Percentiles rank a stretch among this genome's conserved stretches.
Conservation (phyloP, 2,888 invertebrate species). For the Lingula anatina region DNA sequence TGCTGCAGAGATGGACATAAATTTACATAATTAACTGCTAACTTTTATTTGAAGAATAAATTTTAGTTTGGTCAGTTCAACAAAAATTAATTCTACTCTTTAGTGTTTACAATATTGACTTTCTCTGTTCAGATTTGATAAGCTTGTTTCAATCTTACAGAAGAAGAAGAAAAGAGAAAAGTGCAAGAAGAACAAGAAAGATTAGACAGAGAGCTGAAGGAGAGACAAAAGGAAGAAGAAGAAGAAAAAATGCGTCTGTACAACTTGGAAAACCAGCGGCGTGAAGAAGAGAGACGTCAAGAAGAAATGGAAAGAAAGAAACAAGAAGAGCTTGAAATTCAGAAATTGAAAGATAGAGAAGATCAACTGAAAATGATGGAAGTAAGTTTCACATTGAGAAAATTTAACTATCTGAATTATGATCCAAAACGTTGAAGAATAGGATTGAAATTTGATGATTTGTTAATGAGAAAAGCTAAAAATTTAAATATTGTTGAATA, state of each 20-base stretch:
- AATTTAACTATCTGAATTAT: too few species aligned
- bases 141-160: not conserved
- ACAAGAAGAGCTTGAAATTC: not conserved
- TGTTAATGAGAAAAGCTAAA: too few species aligned
- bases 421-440: too few species aligned
- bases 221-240: slow-evolving; percentile 26
- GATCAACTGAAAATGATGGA: slow-evolving; percentile 22
- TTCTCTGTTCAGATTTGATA: not conserved
- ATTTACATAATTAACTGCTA: too few species aligned
- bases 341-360: slow-evolving; percentile 16
- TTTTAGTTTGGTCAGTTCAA: too few species aligned
- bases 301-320: slow-evolving; percentile 9
- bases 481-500: too few species aligned
- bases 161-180: not conserved
- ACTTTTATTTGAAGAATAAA: too few species aligned
- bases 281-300: slow-evolving; percentile 18
- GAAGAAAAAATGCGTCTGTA: too few species aligned
- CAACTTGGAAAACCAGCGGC: slow-evolving; percentile 17
- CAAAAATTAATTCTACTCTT: too few species aligned
- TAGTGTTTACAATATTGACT: too few species aligned
- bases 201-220: slow-evolving; percentile 21
- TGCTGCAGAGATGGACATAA: too few species aligned
- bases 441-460: too few species aligned
- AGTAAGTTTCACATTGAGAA: slow-evolving; percentile 13
- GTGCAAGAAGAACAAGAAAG: not conserved